Evolutionary conservation across 2,888 invertebrate genomes (phyloP), one percentile per base, ranked within the genome.

Genomic region (Falcaria lacertinaria): DNA sequence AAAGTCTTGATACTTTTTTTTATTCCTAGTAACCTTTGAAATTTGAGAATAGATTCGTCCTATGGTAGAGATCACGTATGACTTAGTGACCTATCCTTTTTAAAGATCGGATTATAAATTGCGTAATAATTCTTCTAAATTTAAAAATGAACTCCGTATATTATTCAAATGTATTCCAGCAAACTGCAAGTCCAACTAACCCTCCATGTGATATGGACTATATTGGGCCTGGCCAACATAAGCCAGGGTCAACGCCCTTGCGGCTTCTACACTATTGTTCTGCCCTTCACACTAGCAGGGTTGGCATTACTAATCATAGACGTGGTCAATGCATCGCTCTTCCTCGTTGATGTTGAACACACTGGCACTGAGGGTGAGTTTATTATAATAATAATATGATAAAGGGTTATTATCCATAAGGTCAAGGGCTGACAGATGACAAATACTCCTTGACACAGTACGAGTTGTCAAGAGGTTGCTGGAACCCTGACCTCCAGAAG

Each of bases 241-340:
- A 65, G 59, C 1, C 74, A 76, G n/a, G 61, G 71, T 0, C 64
- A 59, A 13, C 57, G 76, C 0, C 59, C 74, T 0, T 78, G 69
- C 43, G 73, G 74, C 0, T 78, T 80, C 54, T 85, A 82, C 52
- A 55, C 65, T 0, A 61, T 67, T 0, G 44, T 81, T 0, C 44
- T 87, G 0, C 87, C 85, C 0, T 83, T 84, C 52, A 80, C 79
- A 0, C 14, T 72, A 0, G 53, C 61, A 0, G 88, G 88, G 0
- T 3, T 69, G 0, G 42, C 68, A 0, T 25, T 84, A 2, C 63
- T 87, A 1, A 8, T 70, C 0, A 39, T 65, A 0, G 87, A 86
- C 35, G 0, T 79, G 0, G 50, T 74, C 0, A 66, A 70, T 43
- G 60, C 64, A 2, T 52, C 44, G 0, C 19, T 81, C 15, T 87